A percentile compares a stretch with the other conserved stretches of the same genome.
Conservation (phyloP, 2,113 vertebrate species). For the Prinia subflava region DNA sequence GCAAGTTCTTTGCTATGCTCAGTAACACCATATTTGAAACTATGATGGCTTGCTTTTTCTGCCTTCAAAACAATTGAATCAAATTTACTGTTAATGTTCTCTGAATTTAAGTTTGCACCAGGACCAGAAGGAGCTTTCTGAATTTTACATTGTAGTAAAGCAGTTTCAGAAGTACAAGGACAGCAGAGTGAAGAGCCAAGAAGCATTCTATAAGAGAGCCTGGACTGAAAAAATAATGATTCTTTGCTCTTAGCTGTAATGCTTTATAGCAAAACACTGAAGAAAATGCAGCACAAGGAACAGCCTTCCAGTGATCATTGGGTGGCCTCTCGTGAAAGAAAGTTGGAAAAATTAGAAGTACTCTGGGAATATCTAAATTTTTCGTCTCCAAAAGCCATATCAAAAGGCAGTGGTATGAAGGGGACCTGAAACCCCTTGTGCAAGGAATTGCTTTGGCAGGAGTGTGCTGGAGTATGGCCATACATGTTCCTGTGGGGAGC, state of each 20-base stretch:
- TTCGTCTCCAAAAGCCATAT: background rate
- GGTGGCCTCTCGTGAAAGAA: background rate
- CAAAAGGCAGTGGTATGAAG: background rate
- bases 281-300: background rate
- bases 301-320: background rate
- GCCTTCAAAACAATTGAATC: background rate
- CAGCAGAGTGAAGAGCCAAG: background rate
- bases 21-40: background rate
- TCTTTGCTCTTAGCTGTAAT: background rate
- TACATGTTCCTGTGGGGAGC: background rate
- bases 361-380: background rate
- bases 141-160: background rate
- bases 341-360: background rate
- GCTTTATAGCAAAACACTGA: background rate
- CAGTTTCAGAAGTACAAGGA: background rate
- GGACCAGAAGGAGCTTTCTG: background rate
- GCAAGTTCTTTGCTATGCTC: background rate
- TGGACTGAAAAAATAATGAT: background rate
- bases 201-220: background rate
- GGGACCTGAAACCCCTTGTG: background rate
- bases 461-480: background rate
- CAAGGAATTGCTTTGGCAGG: background rate
- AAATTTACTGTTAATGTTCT: background rate
- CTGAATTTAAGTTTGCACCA: background rate
- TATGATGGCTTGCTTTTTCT: background rate